Evolutionary conservation across 2,797 vertebrate species (phyloP).

Genomic region (Argentina silus): DNA sequence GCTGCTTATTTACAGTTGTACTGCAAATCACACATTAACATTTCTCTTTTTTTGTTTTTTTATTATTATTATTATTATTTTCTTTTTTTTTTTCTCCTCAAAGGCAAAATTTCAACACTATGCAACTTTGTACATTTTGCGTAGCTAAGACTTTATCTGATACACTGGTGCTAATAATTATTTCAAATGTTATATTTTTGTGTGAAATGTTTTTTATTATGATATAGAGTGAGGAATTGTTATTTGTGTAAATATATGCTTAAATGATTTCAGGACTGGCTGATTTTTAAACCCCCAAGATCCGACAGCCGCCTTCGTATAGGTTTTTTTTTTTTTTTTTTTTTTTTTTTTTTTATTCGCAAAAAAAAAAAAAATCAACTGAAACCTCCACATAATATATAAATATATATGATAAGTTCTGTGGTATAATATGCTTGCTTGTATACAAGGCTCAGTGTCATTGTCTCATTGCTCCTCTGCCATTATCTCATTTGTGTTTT

Average conservation of each 20-base stretch:
- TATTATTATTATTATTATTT: no score
- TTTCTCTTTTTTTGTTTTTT: not conserved
- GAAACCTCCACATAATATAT: conserved; percentile 63
- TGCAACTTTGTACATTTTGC: conserved; percentile 95
- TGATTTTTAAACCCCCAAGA: conserved; percentile 59
- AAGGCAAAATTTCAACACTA: conserved; percentile 82
- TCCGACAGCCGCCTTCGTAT: conserved; percentile 59
- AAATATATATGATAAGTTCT: conserved; percentile 64
- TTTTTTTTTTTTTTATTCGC: conserved; percentile 34
- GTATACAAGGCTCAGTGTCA: conserved; percentile 63
- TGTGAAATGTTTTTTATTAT: conserved; percentile 93
- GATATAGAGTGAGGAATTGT: conserved; percentile 84
- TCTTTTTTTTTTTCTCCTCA: no score
- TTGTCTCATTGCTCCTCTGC: conserved; percentile 63
- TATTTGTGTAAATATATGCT: conserved; percentile 91
- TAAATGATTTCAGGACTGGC: conserved; percentile 82
- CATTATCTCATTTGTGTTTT: conserved; percentile 60
- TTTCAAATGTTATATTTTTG: conserved; percentile 99
- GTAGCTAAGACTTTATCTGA: conserved; percentile 93
- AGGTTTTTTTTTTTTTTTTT: conserved; percentile 42
- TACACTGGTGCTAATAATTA: conserved; percentile 99
- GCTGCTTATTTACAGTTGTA: conserved; percentile 64
- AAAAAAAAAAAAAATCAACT: conserved; percentile 56
- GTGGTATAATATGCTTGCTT: conserved; percentile 74
- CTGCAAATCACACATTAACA: conserved; percentile 54